Percentiles rank a stretch among this genome's conserved stretches.
Evolutionary conservation across 2,797 vertebrate species (phyloP).

Genomic region (Chaenodraco wilsoni): DNA sequence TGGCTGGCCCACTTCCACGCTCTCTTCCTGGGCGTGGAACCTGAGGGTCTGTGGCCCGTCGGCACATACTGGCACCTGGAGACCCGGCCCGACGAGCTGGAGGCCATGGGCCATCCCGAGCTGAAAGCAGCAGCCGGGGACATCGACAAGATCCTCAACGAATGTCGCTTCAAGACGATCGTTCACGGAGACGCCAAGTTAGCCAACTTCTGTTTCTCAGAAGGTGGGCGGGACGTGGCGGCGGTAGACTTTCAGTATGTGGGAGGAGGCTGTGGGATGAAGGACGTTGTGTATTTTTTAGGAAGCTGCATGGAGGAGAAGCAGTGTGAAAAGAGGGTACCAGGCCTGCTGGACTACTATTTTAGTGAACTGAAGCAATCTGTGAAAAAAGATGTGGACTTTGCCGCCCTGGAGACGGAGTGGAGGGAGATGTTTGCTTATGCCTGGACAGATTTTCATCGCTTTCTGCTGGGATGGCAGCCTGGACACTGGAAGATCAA

Average conservation of each 20-base stretch:
- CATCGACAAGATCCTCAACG: constrained; percentile 77
- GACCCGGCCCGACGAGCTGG: constrained; percentile 84
- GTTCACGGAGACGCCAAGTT: constrained; percentile 85
- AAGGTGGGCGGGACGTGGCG: constrained; percentile 69
- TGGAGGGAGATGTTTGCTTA: constrained; percentile 84
- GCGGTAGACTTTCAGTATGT: constrained; percentile 87
- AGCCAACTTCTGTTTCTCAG: constrained; percentile 85
- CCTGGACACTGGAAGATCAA: constrained; percentile 84
- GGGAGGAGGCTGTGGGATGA: constrained; percentile 85
- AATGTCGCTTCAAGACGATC: constrained; percentile 80
- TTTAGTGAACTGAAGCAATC: constrained; percentile 74
- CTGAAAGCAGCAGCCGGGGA: constrained; percentile 78
- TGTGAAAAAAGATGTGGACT: constrained; percentile 63
- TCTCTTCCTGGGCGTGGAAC: constrained; percentile 75
- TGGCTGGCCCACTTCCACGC: constrained; percentile 86
- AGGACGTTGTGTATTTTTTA: constrained; percentile 83
- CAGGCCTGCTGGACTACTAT: constrained; percentile 76
- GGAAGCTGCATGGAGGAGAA: constrained; percentile 83
- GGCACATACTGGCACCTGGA: constrained; percentile 88
- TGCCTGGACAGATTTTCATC: constrained; percentile 85
- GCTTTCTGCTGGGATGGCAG: constrained; percentile 86
- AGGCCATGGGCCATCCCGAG: constrained; percentile 73
- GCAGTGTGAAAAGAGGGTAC: constrained; percentile 78
- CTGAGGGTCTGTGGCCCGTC: constrained; percentile 81
- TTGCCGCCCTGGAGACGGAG: constrained; percentile 77